A percentile compares a stretch with the other conserved stretches of the same genome.
Conservation (phyloP, 1,140 invertebrate genomes). For the Caenorhabditis tropicalis region DNA sequence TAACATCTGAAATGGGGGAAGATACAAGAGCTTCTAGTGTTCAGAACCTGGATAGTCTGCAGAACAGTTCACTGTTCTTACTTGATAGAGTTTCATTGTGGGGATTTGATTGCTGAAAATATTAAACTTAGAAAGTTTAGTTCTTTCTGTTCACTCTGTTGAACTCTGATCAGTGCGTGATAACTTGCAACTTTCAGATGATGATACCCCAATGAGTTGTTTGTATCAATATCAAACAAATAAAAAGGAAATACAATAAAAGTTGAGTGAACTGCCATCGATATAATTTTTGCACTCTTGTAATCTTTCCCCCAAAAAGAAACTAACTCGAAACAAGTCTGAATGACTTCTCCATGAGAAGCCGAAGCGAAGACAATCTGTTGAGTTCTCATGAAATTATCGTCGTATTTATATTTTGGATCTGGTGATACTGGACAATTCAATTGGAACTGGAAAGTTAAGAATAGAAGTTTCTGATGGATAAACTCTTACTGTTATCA, state of each 20-base stretch:
- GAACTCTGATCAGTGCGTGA: background rate
- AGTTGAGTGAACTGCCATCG: too few species aligned
- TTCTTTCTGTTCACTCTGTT: background rate
- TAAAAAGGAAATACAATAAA: too few species aligned
- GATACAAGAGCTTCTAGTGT: background rate
- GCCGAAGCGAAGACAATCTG: background rate
- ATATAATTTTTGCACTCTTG: background rate
- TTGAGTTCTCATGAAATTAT: background rate
- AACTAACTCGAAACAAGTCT: background rate
- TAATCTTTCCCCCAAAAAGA: background rate
- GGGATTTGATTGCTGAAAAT: conserved; percentile 6
- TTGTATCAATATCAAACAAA: too few species aligned
- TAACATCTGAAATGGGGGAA: background rate
- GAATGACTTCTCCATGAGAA: background rate
- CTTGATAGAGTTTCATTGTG: background rate
- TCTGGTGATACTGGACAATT: background rate
- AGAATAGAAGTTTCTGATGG: background rate
- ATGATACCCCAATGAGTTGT: too few species aligned
- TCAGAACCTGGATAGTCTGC: background rate
- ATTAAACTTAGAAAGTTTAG: background rate
- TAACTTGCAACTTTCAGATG: background rate
- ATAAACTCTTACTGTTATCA: background rate
- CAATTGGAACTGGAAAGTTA: background rate
- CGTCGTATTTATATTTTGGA: background rate
- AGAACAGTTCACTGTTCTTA: background rate